Conservation (phyloP, 2,888 invertebrate genomes). For the Philhelius pedissequus region DNA sequence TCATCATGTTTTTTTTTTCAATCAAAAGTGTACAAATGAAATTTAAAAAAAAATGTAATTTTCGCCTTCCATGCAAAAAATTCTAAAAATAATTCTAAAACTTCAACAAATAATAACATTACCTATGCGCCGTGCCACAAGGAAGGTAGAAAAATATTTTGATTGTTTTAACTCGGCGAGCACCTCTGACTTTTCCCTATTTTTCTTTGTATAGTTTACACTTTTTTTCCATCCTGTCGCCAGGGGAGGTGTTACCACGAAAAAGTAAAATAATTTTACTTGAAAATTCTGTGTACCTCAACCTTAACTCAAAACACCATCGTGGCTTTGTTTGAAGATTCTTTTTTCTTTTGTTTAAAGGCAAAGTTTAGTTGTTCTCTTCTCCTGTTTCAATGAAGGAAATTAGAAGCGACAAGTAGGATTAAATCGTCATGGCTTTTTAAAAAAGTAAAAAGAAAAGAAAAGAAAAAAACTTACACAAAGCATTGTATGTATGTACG, state of each 20-base stretch:
- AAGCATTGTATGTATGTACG: not conserved
- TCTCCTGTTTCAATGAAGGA: not conserved
- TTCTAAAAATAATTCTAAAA: too few relatives aligned
- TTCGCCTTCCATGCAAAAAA: too few relatives aligned
- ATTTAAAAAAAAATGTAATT: too few relatives aligned
- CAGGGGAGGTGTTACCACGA: not conserved
- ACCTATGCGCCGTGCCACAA: too few relatives aligned
- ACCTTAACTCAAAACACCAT: slow-evolving; percentile 18
- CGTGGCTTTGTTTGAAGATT: slow-evolving; percentile 26
- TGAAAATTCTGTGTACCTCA: slow-evolving; percentile 16
- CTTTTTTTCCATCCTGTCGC: slow-evolving; percentile 16
- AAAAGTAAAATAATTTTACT: slow-evolving; percentile 41
- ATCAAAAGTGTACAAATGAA: too few relatives aligned
- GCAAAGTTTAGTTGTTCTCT: not conserved
- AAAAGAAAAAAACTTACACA: not conserved
- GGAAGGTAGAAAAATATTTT: not conserved
- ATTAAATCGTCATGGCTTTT: not conserved
- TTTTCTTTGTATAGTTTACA: not conserved
- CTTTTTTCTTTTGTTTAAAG: not conserved
- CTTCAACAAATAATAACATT: too few relatives aligned
- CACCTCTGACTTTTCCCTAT: not conserved
- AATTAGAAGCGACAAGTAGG: slow-evolving; percentile 5
- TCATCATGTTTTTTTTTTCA: too few relatives aligned
- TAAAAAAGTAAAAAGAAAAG: not conserved
- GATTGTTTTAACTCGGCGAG: not conserved